Conservation (phyloP, 2,113 vertebrate species). For the Sclerurus mexicanus region DNA sequence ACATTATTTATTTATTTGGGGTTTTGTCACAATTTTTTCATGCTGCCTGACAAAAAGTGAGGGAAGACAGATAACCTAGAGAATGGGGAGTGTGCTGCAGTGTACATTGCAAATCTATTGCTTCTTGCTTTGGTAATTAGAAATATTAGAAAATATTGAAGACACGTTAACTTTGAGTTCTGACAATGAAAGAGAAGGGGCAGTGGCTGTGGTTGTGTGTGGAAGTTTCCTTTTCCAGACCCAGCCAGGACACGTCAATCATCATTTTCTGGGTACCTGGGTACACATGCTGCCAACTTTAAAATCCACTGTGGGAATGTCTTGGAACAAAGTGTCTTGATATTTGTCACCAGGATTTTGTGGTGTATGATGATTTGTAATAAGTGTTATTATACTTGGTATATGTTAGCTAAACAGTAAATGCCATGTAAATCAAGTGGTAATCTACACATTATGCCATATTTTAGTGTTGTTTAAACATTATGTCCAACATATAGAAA, state of each 20-base stretch:
- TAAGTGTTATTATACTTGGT: no score
- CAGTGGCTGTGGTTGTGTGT: not conserved
- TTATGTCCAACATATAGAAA: no score
- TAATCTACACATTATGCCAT: no score
- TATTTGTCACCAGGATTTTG: not conserved
- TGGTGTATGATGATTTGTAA: no score
- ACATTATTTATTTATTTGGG: not conserved
- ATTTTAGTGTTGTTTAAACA: no score
- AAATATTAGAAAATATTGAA: not conserved
- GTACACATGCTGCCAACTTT: not conserved
- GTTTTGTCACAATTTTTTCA: not conserved
- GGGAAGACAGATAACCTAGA: not conserved
- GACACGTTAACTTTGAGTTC: not conserved
- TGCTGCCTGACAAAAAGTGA: not conserved
- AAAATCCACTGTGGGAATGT: not conserved
- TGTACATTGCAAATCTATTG: not conserved
- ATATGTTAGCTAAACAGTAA: no score
- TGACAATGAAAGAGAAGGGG: not conserved
- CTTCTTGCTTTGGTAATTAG: not conserved
- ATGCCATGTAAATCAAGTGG: no score
- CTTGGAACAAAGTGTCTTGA: not conserved
- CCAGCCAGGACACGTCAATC: not conserved
- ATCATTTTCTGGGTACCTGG: not conserved
- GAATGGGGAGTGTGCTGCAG: not conserved
- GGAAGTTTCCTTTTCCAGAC: not conserved